Evolutionary conservation across 2,113 vertebrate species (phyloP).

Genomic region (Clinocottus analis): DNA sequence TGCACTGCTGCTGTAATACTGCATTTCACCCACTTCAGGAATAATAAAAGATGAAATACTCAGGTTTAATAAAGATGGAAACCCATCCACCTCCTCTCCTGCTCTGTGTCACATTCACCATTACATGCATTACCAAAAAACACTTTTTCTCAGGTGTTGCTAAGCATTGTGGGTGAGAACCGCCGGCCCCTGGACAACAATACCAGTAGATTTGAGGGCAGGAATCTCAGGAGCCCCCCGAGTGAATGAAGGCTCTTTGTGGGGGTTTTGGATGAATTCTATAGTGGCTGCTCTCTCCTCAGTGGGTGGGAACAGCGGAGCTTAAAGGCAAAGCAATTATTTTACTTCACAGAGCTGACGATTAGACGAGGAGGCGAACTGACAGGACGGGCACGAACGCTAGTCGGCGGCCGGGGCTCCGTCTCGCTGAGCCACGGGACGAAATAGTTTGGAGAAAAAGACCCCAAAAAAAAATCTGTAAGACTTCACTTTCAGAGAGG

Average conservation of each 20-base stretch:
- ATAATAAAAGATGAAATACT: no score
- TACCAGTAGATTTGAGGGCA: background rate
- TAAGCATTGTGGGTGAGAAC: no score
- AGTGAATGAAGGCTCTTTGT: conserved; percentile 37
- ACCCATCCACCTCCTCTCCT: no score
- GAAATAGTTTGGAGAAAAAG: conserved; percentile 21
- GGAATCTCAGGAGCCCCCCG: background rate
- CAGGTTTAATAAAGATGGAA: no score
- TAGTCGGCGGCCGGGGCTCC: conserved; percentile 13
- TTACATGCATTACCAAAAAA: no score
- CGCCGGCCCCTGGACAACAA: background rate
- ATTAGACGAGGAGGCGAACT: conserved; percentile 25
- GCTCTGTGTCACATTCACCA: no score
- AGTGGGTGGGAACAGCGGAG: conserved; percentile 31
- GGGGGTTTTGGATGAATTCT: background rate
- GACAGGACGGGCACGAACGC: conserved; percentile 49
- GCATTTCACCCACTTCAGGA: no score
- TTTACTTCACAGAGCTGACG: conserved; percentile 51
- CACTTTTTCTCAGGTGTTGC: no score
- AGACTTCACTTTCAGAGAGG: conserved; percentile 37
- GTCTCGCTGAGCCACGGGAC: conserved; percentile 23
- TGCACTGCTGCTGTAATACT: no score
- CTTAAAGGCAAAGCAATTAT: conserved; percentile 42
- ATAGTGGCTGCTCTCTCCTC: conserved; percentile 31
- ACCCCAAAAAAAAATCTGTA: conserved; percentile 20